phyloP scores from a whole-genome alignment of 2,888 invertebrate species.

The Steromphala cineraria region DNA sequence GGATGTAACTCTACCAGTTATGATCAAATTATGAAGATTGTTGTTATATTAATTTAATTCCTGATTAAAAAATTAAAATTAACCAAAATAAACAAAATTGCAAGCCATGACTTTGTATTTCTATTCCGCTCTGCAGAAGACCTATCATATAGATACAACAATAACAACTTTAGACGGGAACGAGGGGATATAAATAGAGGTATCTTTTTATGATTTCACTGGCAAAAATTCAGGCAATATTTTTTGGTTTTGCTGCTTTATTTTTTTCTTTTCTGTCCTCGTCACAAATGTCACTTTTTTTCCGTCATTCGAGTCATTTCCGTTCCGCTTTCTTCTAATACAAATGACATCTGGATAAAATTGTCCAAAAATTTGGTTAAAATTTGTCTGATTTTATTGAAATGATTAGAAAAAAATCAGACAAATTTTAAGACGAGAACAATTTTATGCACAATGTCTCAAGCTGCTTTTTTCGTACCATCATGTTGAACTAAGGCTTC shows the following conservation, averaged over 20 bases:
- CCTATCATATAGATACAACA: conserved; percentile 18
- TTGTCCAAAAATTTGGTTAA: neutral
- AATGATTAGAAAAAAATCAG: neutral
- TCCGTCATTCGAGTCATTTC: neutral
- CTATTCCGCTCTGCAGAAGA: conserved; percentile 6
- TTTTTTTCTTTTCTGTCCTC: conserved; percentile 15
- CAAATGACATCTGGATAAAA: no score
- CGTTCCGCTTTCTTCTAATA: neutral
- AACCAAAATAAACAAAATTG: no score
- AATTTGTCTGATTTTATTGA: neutral
- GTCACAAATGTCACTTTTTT: conserved; percentile 10
- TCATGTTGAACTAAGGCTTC: no score
- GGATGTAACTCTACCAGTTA: no score
- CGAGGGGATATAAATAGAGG: conserved; percentile 46
- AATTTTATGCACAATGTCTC: neutral
- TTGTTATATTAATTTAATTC: no score
- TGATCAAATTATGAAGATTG: no score
- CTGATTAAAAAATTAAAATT: no score
- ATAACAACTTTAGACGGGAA: conserved; percentile 36
- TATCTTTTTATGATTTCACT: conserved; percentile 27
- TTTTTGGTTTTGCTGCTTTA: conserved; percentile 20
- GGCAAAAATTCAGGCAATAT: neutral
- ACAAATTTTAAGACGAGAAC: neutral
- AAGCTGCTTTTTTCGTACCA: no score
- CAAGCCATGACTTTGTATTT: neutral